These are phyloP conservation scores for Pterocles orientalis DNA, from an alignment of 2,113 vertebrate species.

Conservation along the genomic window DNA sequence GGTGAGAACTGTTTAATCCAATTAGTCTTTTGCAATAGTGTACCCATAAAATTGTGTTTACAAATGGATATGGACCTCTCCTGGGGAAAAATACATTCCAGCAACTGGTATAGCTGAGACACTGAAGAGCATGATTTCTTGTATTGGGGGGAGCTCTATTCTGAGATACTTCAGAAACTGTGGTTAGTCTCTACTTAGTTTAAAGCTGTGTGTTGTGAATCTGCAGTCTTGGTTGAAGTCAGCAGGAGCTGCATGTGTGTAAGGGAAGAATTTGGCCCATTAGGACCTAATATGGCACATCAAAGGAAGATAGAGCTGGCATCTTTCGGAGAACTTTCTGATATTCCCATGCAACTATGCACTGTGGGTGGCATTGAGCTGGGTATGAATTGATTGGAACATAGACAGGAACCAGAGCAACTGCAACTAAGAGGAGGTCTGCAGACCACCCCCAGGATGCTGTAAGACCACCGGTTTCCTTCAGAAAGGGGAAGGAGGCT, in stretches of 20 bases:
- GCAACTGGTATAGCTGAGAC: neutral
- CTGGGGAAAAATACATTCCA: neutral
- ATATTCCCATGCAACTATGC: constrained; percentile 46
- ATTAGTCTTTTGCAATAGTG: neutral
- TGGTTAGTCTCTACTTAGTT: neutral
- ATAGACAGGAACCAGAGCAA: constrained; percentile 63
- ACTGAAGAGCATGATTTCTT: neutral
- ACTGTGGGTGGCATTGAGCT: constrained; percentile 56
- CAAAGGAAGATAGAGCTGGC: constrained; percentile 52
- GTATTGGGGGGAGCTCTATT: neutral
- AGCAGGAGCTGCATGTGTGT: constrained; percentile 31
- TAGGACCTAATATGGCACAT: constrained; percentile 44
- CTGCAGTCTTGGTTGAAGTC: neutral
- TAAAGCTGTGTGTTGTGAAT: neutral
- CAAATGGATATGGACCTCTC: neutral
- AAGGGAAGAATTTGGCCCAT: constrained; percentile 35
- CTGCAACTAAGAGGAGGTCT: constrained; percentile 64
- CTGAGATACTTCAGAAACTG: constrained; percentile 1
- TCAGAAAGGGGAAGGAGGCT: constrained; percentile 2
- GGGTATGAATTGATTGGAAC: constrained; percentile 58
- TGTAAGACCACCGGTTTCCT: constrained; percentile 32
- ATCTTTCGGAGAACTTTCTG: constrained; percentile 42
- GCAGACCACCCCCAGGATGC: constrained; percentile 53
- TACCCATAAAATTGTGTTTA: neutral
- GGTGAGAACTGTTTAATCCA: neutral